Base-by-base conservation (phyloP, 2,797 vertebrate genomes). In the Chloroceryle inda region DNA sequence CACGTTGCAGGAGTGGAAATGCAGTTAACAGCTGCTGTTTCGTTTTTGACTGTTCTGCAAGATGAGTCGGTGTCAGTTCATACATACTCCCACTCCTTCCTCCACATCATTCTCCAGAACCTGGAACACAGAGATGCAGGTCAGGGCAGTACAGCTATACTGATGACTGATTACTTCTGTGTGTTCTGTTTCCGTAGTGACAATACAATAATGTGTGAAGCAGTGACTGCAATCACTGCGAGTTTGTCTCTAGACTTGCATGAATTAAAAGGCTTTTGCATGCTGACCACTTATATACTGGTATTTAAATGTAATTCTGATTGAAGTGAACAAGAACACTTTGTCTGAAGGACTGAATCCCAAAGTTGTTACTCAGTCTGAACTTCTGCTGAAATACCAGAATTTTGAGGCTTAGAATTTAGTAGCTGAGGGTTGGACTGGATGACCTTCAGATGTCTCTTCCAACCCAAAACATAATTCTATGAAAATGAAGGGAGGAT, bases 61-160 rank as follows among this genome's bases (percentile, higher is more conserved):
- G 99, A 99, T 38, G 99, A 99, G 89, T 99, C 98, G 1, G 98
- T 99, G 93, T 99, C 99, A 64, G 98, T 99, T 96, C 99, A 99
- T 96, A 99, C 99, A 0, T 99, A 99, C 91, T 99, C 99, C 50
- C 99, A 99, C 95, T 98, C 99, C 74, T 99, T 99, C 96, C 98
- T 99, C 64, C 99, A 99, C 95, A 98, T 99, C n/a, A 99, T 99
- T 88, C 98, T 99, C 6, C 98, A 99, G 86, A 99, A 99, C 88
- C 96, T 99, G 97, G 98, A 99, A 96, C 99, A 99, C 98, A 96
- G 99, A 96, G 99, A 99, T 82, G 81, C 99, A 98, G 99, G 99
- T 99, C 91, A 98, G 97, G 61, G 68, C 69, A 89, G 17, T 45
- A 20, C 61, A 75, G 4, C 68, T 45, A 0, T 44, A 58, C 47